Evolutionary conservation across 2,888 invertebrate species (phyloP).

Genomic region (Pelosia muscerda): DNA sequence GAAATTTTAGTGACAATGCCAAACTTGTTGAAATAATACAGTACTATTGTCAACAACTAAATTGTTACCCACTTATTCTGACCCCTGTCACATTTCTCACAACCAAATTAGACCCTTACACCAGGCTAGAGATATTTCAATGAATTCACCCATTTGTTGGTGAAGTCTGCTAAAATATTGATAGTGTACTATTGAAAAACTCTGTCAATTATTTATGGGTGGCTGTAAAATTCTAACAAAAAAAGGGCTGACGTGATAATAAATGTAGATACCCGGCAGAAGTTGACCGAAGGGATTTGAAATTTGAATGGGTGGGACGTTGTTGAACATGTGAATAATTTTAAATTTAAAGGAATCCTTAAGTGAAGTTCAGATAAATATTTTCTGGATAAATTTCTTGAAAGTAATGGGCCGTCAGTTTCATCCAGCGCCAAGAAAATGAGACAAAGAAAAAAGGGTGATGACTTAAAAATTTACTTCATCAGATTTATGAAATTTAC

Average conservation of each 20-base stretch:
- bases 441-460: too few species aligned
- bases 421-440: too few species aligned
- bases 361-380: neutral
- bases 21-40: conserved; percentile 13
- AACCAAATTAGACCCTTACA: conserved; percentile 13
- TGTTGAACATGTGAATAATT: neutral
- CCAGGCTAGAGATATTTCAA: conserved; percentile 24
- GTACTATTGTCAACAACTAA: neutral
- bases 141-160: conserved; percentile 36
- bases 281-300: conserved; percentile 7
- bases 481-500: neutral
- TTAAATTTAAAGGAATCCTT: neutral
- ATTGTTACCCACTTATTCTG: conserved; percentile 14
- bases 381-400: neutral
- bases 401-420: neutral
- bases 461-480: neutral
- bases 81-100: conserved; percentile 27
- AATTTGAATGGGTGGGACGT: conserved; percentile 3
- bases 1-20: neutral
- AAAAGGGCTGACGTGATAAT: conserved; percentile 19
- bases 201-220: conserved; percentile 37
- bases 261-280: conserved; percentile 9
- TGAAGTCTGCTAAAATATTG: conserved; percentile 31
- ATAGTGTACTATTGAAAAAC: conserved; percentile 24
- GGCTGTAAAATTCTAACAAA: conserved; percentile 26